Conservation (phyloP, 2,113 vertebrate genomes). For the Delphinus delphis region DNA sequence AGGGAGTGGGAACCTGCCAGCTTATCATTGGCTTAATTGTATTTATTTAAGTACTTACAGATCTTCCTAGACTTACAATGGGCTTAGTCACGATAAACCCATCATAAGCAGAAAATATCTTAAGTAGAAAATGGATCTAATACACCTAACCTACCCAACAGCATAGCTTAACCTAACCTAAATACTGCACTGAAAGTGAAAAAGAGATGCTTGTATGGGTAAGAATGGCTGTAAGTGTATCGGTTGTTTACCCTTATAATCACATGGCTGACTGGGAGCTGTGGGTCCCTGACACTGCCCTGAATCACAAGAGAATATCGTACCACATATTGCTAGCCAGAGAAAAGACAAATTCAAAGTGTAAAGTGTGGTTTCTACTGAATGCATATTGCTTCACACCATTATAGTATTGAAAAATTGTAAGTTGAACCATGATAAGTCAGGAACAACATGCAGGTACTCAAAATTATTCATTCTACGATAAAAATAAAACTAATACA, state of each 20-base stretch:
- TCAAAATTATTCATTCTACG: not conserved
- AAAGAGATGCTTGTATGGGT: not conserved
- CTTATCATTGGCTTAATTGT: not conserved
- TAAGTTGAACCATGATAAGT: not conserved
- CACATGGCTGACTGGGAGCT: not conserved
- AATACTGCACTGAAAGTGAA: not conserved
- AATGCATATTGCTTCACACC: not conserved
- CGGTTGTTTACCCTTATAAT: not conserved
- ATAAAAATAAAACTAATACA: not conserved
- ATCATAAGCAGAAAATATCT: not conserved
- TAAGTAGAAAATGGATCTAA: not conserved
- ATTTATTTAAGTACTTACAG: not conserved
- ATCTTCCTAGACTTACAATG: no score
- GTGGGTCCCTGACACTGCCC: not conserved
- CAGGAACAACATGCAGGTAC: not conserved
- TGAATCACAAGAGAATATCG: not conserved
- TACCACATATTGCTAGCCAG: not conserved
- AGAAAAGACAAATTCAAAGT: not conserved
- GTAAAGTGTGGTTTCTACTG: not conserved
- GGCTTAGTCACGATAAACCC: not conserved
- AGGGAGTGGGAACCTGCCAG: not conserved
- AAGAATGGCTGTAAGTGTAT: not conserved
- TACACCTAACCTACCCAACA: not conserved
- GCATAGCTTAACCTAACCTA: not conserved
- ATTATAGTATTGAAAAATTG: not conserved